Base-by-base conservation (phyloP, 2,113 vertebrate species). In the Alligator mississippiensis region DNA sequence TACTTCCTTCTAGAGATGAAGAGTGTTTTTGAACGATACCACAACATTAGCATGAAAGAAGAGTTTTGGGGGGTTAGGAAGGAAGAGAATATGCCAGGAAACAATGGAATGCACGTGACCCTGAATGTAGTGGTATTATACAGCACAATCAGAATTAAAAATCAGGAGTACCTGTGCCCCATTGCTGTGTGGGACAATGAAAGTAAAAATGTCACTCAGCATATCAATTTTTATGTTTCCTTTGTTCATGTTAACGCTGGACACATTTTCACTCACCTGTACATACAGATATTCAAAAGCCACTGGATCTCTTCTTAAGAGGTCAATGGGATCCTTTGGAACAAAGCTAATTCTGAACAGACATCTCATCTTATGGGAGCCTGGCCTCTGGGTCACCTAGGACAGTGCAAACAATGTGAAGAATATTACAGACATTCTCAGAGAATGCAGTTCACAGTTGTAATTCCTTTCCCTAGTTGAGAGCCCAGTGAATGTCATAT, bases 281-380 rank as follows among this genome's bases (percentile, higher is more conserved):
- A 99, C 99, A 57, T 99, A 99, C 62, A 99, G 99, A 97, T 99
- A 99, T 92, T 99, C 99, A 90, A 99, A 99, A 83, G 99, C 99
- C 90, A 99, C 98, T 4, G 98, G 99, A 93, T 99, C 99, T 98
- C 98, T 98, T 94, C 99, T 98, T 79, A 99, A 98, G 91, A 99
- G 98, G 93, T 99, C 99, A 96, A 99, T 98, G 0, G 99, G 99
- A 97, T 99, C 99, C 97, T 99, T 99, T 96, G 99, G 99, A 90
- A 99, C 99, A 94, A 99, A 99, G 95, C 99, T 99, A 93, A 99
- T 98, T 92, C 99, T 98, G 97, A 99, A 99, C 96, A 99, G 99
- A 98, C 99, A 99, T 94, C 99, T 99, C 99, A 99, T 99, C 97
- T 99, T 99, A 97, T 99, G 98, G 9, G 99, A 98, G 82, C 98